Conservation (phyloP, 2,888 invertebrate genomes). For the Drosophila nigricruria region DNA sequence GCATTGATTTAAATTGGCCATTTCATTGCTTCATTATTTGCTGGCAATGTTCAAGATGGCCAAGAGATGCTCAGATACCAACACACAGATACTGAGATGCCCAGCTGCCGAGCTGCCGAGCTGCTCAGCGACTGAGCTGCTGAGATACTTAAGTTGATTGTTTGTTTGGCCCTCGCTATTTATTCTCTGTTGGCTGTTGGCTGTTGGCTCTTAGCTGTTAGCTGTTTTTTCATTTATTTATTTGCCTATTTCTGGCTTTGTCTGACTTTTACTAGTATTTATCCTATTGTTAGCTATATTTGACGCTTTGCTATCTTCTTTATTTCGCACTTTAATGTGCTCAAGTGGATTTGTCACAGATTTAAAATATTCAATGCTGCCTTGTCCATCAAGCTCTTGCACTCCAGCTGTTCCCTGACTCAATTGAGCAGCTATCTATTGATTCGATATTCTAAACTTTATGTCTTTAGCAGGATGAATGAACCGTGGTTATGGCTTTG, state of each 20-base stretch:
- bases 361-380: constrained; percentile 8
- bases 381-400: neutral
- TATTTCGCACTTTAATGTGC: constrained; percentile 10
- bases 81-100: neutral
- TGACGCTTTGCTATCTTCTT: constrained; percentile 1
- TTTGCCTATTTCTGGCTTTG: constrained; percentile 31
- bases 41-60: constrained; percentile 19
- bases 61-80: constrained; percentile 28
- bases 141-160: constrained; percentile 61
- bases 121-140: constrained; percentile 14
- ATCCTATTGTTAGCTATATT: constrained; percentile 24
- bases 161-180: constrained; percentile 44
- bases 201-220: neutral
- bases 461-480: neutral
- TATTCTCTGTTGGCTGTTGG: constrained; percentile 12
- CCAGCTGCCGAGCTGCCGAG: neutral
- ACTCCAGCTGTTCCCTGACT: neutral
- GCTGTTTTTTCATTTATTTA: constrained; percentile 25
- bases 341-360: constrained; percentile 51
- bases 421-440: neutral
- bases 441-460: neutral
- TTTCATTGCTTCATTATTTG: constrained; percentile 70
- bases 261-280: constrained; percentile 40
- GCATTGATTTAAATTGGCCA: constrained; percentile 71
- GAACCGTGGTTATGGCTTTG: neutral